Base-by-base conservation (phyloP, 2,888 invertebrate genomes). In the Drosophila demipolita region DNA sequence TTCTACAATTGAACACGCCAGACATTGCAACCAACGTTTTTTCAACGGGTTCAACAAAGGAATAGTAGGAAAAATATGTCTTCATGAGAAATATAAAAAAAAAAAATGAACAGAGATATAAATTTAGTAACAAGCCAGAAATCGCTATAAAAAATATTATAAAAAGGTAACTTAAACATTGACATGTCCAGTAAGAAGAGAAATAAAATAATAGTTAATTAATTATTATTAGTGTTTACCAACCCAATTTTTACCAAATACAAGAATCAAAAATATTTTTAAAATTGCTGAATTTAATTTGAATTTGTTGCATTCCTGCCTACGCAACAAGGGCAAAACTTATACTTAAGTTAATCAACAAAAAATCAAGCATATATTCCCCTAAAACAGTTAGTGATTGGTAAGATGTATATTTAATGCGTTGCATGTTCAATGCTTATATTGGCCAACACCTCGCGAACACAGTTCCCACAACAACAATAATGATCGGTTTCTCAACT, bases 1-100 rank as follows among this genome's bases (percentile, higher is more conserved):
- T 26, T 29, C 60, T 4, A 32, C 55, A 75, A 75, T 76, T 77
- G 12, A 66, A 15, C 60, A 59, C 58, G 77, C 59, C 40, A 23
- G 29, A 42, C 45, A 11, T 26, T 33, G 49, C 72, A 50, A 12
- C 50, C 65, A 32, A 38, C 40, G 48, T 5, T 11, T 12, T 42
- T 42, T 20, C 9, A 0, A 23, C 23, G 45, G 7, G 12, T 48
- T 23, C 7, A 0, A 48, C 17, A 48, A 9, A 26, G 15, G 48
- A 29, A n/a, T 2, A 15, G 20, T 20, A n/a, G 6, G 42, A 1
- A 0, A 20, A 36, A 15, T 6, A 5, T 11, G 9, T 0, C 4
- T 11, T n/a, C 5, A n/a, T n/a, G n/a, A 6, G 11, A 20, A 40
- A 40, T n/a, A 36, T 36, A 6, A 7, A 36, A 15, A 2, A 3